phyloP scores from a whole-genome alignment of 2,797 vertebrate species.

The Rhabdophis nuchalis region DNA sequence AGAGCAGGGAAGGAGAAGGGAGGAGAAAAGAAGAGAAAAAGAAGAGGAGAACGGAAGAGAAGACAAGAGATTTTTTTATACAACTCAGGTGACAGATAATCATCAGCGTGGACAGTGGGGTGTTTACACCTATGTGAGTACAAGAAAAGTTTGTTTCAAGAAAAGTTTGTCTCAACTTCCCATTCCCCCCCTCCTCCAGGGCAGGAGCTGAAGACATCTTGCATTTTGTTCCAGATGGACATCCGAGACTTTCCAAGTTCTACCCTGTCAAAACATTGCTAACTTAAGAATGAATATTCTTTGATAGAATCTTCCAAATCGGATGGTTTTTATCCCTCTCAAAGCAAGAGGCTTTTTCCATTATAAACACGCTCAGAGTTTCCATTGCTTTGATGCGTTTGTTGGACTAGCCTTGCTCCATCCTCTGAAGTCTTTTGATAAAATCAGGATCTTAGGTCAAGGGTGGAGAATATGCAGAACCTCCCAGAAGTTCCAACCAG shows the following conservation, averaged over 20 bases:
- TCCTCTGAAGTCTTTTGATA: background rate
- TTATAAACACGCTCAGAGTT: background rate
- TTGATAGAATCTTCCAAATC: background rate
- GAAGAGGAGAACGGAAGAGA: background rate
- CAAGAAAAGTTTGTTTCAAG: background rate
- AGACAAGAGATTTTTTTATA: no score
- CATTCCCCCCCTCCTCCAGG: background rate
- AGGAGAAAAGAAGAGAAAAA: no score
- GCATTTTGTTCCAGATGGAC: background rate
- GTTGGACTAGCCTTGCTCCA: background rate
- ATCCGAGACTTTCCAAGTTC: background rate
- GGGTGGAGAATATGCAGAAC: background rate
- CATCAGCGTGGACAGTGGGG: background rate
- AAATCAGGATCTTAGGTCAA: background rate
- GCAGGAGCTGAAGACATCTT: background rate
- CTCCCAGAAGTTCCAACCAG: background rate
- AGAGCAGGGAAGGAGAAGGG: accelerated
- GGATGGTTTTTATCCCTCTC: background rate
- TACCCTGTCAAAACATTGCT: background rate
- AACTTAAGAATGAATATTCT: background rate
- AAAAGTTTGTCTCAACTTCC: background rate
- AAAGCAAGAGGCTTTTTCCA: background rate
- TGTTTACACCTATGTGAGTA: background rate
- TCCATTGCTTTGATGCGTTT: background rate
- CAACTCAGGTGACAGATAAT: background rate